phyloP scores from a whole-genome alignment of 2,113 vertebrate genomes.

The Dermatemys mawii region DNA sequence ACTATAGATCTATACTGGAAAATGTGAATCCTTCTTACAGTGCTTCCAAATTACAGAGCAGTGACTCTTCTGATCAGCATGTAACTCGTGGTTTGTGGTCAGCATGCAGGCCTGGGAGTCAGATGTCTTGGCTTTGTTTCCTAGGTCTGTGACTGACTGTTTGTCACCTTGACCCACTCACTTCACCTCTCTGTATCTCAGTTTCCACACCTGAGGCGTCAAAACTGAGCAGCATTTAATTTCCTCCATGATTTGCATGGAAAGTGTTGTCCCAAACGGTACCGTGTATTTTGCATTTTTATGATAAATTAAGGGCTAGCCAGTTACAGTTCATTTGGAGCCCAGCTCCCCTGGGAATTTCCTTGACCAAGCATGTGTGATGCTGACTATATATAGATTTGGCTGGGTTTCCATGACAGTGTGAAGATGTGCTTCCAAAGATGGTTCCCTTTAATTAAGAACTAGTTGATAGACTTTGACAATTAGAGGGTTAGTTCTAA shows the following conservation, averaged over 20 bases:
- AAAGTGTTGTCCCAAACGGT: background rate
- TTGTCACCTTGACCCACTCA: background rate
- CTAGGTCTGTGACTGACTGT: background rate
- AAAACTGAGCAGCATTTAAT: background rate
- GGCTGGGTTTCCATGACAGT: background rate
- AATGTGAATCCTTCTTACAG: background rate
- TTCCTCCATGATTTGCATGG: background rate
- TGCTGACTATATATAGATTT: background rate
- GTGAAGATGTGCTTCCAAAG: background rate
- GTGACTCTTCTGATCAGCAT: background rate
- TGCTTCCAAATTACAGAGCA: background rate
- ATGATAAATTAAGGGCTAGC: background rate
- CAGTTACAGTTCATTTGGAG: background rate
- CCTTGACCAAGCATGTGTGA: background rate
- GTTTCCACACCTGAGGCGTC: background rate
- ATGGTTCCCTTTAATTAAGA: background rate
- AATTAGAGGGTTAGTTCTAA: background rate
- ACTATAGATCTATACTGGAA: too few species aligned
- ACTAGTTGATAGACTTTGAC: background rate
- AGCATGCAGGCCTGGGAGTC: background rate
- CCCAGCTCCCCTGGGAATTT: background rate
- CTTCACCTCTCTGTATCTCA: background rate
- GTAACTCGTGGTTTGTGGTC: background rate
- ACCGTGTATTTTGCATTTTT: background rate
- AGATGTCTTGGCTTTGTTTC: background rate